Percentiles rank a stretch among this genome's conserved stretches.
phyloP scores from a whole-genome alignment of 64 coral and sea anemone species.

The Pocillopora verrucosa region DNA sequence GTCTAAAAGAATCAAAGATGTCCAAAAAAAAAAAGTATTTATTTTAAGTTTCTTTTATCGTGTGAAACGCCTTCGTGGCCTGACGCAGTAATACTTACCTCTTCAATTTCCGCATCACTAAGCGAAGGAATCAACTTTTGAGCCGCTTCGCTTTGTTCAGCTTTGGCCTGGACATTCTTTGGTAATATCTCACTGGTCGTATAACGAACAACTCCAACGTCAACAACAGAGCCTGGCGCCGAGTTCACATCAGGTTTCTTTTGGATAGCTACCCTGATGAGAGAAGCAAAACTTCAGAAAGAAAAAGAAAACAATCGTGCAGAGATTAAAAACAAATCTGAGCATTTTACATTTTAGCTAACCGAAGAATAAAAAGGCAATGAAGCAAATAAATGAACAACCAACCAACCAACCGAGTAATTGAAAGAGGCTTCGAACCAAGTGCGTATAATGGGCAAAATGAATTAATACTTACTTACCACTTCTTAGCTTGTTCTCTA shows the following conservation, averaged over 20 bases:
- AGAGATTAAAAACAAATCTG: no score
- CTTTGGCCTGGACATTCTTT: constrained; percentile 76
- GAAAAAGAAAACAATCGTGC: not conserved
- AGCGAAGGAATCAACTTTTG: constrained; percentile 97
- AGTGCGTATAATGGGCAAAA: not conserved
- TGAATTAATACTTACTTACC: constrained; percentile 33
- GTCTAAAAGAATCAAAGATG: constrained; percentile 36
- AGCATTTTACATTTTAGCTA: not conserved
- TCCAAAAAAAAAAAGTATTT: not conserved
- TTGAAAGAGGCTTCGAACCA: no score
- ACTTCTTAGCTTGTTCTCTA: constrained; percentile 83
- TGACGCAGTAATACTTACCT: constrained; percentile 43
- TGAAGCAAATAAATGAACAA: not conserved
- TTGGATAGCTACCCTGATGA: constrained; percentile 51
- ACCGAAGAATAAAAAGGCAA: not conserved
- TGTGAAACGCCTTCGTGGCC: no score
- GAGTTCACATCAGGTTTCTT: constrained; percentile 46
- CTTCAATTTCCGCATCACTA: constrained; percentile 89
- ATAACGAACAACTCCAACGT: constrained; percentile 84
- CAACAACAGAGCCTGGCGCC: constrained; percentile 52
- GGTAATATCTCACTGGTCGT: constrained; percentile 74
- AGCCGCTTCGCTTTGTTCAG: constrained; percentile 75
- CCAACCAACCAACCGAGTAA: not conserved
- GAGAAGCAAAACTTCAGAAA: not conserved
- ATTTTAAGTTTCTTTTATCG: not conserved